Base-by-base conservation (phyloP, 1,140 invertebrate species). In the Onthophagus taurus region DNA sequence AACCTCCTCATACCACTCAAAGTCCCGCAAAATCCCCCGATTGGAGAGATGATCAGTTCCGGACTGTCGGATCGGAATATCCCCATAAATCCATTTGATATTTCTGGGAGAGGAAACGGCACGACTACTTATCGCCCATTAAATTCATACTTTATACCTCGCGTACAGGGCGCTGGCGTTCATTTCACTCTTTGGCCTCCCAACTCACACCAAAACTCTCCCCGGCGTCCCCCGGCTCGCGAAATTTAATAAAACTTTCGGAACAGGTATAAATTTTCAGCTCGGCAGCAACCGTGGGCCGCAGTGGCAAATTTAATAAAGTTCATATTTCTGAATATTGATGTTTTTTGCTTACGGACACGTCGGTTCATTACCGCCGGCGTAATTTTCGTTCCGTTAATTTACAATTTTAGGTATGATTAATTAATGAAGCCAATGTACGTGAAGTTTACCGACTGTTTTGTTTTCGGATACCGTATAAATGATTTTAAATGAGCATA, bases 71-170 rank as follows among this genome's bases (percentile, higher is more conserved):
- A 50, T 45, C 46, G 42, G 43, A 53, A 47, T 48, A 50, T 48
- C 45, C n/a, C 45, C 37, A 53, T 50, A 53, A 53, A 53, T 53
- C 51, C 49, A 53, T 51, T 51, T 48, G 49, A 48, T 51, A 51
- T 51, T 51, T 50, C 46, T 42, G 30, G 43, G 42, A 45, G 42
- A 47, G 48, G 49, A 53, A 53, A 50, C 45, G 44, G 51, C 51
- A 53, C 51, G 51, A 50, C 48, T 50, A 53, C 51, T 53, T 53
- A 53, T 50, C 48, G 43, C 42, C 46, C 49, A 49, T 52, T 52
- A 52, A 52, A 49, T 49, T 52, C 47, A 44, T 42, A 52, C 44
- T 39, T 47, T 37, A 47, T 44, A 41, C 38, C 21, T 41, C 29
- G 6, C 23, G 23, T n/a, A n/a, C 23, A n/a, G n/a, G 23, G 6